These are phyloP conservation scores for Drosophila seclusa DNA, from an alignment of 2,888 invertebrate species.

Conservation along the genomic window DNA sequence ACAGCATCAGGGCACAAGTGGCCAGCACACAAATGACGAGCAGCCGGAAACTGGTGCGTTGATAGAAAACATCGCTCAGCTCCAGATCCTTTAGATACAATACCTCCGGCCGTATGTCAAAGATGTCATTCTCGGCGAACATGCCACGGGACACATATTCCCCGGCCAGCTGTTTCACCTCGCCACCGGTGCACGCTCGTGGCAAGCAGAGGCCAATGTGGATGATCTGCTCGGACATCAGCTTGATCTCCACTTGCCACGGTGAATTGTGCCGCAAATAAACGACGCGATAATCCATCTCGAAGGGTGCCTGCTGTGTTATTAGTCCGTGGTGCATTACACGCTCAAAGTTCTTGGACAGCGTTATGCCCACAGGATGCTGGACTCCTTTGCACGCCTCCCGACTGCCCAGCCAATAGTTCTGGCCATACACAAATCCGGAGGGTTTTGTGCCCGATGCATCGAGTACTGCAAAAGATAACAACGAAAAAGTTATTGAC, in stretches of 20 bases:
- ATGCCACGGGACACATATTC: constrained; percentile 78
- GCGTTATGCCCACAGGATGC: constrained; percentile 82
- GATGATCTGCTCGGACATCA: constrained; percentile 85
- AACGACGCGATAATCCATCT: constrained; percentile 84
- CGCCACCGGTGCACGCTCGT: constrained; percentile 83
- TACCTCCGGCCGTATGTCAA: constrained; percentile 83
- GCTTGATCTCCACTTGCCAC: constrained; percentile 85
- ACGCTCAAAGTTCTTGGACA: constrained; percentile 83
- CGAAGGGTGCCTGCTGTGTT: constrained; percentile 83
- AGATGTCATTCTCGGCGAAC: constrained; percentile 82
- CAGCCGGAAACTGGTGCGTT: constrained; percentile 81
- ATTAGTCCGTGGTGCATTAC: constrained; percentile 84
- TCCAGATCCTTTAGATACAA: constrained; percentile 84
- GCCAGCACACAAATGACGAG: constrained; percentile 68
- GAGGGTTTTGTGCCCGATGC: constrained; percentile 86
- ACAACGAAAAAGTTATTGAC: background rate
- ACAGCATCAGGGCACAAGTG: constrained; percentile 74
- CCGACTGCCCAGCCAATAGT: constrained; percentile 87
- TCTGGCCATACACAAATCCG: constrained; percentile 87
- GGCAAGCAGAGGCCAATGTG: constrained; percentile 87
- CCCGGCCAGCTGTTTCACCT: constrained; percentile 83
- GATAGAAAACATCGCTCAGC: constrained; percentile 79
- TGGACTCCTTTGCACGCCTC: constrained; percentile 86
- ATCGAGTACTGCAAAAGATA: constrained; percentile 85
- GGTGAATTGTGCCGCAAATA: constrained; percentile 85